Percentiles rank a stretch among this genome's conserved stretches.
Conservation (phyloP, 2,797 vertebrate species). For the Bucorvus abyssinicus region DNA sequence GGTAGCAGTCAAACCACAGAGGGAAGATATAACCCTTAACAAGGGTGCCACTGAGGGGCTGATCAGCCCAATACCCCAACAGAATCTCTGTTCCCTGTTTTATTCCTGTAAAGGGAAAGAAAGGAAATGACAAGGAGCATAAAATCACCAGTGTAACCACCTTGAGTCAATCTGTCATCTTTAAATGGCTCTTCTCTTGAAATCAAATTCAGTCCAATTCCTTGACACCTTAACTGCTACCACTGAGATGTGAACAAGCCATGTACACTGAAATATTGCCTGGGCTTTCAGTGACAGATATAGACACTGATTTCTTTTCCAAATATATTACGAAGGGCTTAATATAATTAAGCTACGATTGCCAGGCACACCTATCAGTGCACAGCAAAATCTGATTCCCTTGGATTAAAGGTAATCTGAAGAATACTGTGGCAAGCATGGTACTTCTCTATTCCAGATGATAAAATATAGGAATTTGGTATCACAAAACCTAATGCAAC, state of each 20-base stretch:
- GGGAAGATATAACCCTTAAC: neutral
- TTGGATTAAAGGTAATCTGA: neutral
- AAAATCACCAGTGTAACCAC: neutral
- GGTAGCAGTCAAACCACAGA: neutral
- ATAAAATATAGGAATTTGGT: neutral
- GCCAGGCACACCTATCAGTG: neutral
- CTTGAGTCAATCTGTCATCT: neutral
- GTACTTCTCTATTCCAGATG: neutral
- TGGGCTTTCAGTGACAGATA: neutral
- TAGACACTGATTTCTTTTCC: neutral
- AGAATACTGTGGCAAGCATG: neutral
- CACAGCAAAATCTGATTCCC: neutral
- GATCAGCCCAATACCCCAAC: neutral
- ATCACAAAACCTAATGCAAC: neutral
- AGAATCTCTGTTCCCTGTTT: neutral
- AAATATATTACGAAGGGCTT: neutral
- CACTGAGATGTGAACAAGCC: neutral
- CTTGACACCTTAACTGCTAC: neutral
- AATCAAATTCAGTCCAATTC: neutral
- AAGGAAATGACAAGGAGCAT: neutral
- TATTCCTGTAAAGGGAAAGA: neutral
- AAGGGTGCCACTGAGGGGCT: neutral
- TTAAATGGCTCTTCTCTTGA: neutral
- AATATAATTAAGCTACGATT: neutral
- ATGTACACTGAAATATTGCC: neutral